A percentile compares a stretch with the other conserved stretches of the same genome.
phyloP scores from a whole-genome alignment of 2,113 vertebrate species.

The Cebus imitator region DNA sequence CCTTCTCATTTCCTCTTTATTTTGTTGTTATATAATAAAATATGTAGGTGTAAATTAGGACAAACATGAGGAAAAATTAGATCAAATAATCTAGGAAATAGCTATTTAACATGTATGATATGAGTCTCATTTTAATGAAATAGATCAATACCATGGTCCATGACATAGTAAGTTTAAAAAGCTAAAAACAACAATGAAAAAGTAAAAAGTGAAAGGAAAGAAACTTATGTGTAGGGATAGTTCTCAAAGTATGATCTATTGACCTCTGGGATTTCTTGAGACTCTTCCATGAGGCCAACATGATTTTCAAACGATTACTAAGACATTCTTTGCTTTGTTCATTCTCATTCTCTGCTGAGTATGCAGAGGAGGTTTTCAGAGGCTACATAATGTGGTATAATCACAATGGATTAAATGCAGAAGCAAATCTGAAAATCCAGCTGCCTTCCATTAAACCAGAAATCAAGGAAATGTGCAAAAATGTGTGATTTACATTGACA shows the following conservation, averaged over 20 bases:
- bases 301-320: not conserved
- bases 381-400: not conserved
- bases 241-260: not conserved
- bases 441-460: not conserved
- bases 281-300: not conserved
- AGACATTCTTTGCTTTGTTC: not conserved
- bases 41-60: not conserved
- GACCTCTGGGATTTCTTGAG: too few species aligned
- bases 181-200: not conserved
- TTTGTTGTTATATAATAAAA: not conserved
- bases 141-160: not conserved
- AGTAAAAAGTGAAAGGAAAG: not conserved
- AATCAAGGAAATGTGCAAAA: not conserved
- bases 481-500: not conserved
- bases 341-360: not conserved
- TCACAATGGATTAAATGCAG: not conserved
- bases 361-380: not conserved
- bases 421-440: not conserved
- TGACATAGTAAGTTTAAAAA: not conserved
- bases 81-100: not conserved
- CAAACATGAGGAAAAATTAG: not conserved
- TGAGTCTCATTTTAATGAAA: constrained; percentile 24
- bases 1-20: not conserved
- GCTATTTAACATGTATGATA: not conserved
- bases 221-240: not conserved